Conservation (phyloP, 2,888 invertebrate species). For the Eilema caniola region DNA sequence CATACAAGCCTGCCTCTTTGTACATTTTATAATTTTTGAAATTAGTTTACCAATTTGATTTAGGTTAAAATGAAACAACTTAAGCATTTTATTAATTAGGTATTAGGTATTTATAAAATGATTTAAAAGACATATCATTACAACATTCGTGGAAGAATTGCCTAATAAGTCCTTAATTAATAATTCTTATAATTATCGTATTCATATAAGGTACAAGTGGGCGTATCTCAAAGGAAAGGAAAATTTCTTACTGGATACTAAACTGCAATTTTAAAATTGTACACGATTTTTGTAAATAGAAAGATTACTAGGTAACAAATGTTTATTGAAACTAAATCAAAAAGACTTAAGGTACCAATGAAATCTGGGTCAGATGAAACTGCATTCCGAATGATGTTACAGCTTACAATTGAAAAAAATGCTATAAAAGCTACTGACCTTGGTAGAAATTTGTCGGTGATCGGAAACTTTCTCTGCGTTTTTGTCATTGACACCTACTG, state of each 20-base stretch:
- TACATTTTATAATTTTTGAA: too few relatives aligned
- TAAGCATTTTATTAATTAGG: background rate
- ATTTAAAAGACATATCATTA: background rate
- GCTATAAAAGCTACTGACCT: conserved; percentile 68
- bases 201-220: too few relatives aligned
- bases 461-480: conserved; percentile 84
- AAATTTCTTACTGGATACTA: background rate
- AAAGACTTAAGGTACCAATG: background rate
- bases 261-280: background rate
- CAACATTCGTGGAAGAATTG: too few relatives aligned
- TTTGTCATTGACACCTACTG: conserved; percentile 86
- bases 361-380: background rate
- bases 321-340: background rate
- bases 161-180: too few relatives aligned
- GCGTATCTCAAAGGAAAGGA: background rate
- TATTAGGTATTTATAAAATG: background rate
- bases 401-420: background rate
- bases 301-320: background rate
- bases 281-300: background rate
- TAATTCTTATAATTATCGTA: too few relatives aligned
- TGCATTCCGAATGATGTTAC: background rate
- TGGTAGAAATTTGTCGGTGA: conserved; percentile 85
- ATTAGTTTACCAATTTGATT: background rate
- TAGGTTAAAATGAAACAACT: background rate
- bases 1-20: background rate